A percentile compares a stretch with the other conserved stretches of the same genome.
These are phyloP conservation scores for Misgurnus anguillicaudatus DNA, from an alignment of 2,113 vertebrate species.

Conservation along the genomic window DNA sequence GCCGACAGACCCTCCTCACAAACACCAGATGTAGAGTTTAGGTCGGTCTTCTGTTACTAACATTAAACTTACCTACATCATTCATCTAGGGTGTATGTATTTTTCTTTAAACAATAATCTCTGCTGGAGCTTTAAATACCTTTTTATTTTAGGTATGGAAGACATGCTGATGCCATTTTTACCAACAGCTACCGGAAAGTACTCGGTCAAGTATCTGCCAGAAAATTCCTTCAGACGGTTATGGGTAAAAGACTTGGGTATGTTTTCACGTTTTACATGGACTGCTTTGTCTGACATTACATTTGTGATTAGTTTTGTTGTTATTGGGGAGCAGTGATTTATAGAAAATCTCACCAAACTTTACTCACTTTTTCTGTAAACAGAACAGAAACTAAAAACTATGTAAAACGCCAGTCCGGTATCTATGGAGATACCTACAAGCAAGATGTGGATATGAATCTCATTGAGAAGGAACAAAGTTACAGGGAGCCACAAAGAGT, in stretches of 20 bases:
- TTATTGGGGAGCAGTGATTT: too few species aligned
- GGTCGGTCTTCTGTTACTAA: slow-evolving; percentile 59
- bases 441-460: slow-evolving; percentile 71
- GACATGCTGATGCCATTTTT: slow-evolving; percentile 93
- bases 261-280: slow-evolving; percentile 47
- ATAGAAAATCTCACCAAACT: not conserved
- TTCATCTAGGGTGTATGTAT: not conserved
- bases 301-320: not conserved
- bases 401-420: slow-evolving; percentile 68
- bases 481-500: slow-evolving; percentile 57
- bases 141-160: slow-evolving; percentile 73
- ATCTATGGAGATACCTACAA: slow-evolving; percentile 71
- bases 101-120: not conserved
- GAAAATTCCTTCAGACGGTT: slow-evolving; percentile 88
- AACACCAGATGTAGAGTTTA: slow-evolving; percentile 61
- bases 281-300: not conserved
- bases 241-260: slow-evolving; percentile 87
- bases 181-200: slow-evolving; percentile 92
- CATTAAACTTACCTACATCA: too few species aligned
- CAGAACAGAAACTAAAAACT: slow-evolving; percentile 63
- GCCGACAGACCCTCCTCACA: slow-evolving; percentile 35
- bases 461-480: slow-evolving; percentile 67
- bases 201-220: slow-evolving; percentile 87
- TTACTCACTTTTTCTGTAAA: not conserved
- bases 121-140: slow-evolving; percentile 5